These are phyloP conservation scores for Holothuria scabra DNA, from an alignment of 53 echinoderm and acorn worm genomes.

Conservation along the genomic window DNA sequence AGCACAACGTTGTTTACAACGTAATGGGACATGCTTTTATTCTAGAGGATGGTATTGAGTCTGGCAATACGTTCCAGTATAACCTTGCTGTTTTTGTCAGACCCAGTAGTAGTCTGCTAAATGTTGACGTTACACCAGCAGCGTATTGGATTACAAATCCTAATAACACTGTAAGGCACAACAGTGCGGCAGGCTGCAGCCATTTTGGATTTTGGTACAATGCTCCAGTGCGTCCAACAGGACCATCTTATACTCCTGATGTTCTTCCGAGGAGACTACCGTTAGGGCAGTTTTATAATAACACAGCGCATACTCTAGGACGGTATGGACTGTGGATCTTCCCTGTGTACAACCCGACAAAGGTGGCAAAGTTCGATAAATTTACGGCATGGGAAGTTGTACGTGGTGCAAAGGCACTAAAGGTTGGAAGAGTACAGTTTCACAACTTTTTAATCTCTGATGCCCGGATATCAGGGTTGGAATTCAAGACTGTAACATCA, in stretches of 20 bases:
- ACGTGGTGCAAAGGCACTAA: constrained; percentile 86
- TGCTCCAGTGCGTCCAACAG: constrained; percentile 75
- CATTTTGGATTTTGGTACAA: constrained; percentile 99
- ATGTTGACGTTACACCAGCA: constrained; percentile 92
- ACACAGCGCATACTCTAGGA: constrained; percentile 83
- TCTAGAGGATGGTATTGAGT: constrained; percentile 95
- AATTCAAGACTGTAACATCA: constrained; percentile 61
- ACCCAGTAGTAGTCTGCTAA: constrained; percentile 85
- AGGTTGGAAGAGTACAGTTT: constrained; percentile 78
- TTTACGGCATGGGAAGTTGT: constrained; percentile 86
- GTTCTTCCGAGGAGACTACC: constrained; percentile 83
- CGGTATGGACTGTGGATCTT: constrained; percentile 97
- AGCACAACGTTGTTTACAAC: constrained; percentile 91
- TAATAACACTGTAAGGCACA: constrained; percentile 91
- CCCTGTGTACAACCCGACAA: constrained; percentile 77
- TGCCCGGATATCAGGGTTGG: constrained; percentile 74
- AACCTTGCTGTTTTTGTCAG: constrained; percentile 93
- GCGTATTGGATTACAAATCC: constrained; percentile 97
- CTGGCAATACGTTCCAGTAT: constrained; percentile 89
- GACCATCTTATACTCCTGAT: constrained; percentile 74
- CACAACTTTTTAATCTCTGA: constrained; percentile 84
- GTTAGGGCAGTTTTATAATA: constrained; percentile 84
- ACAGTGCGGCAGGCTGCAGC: constrained; percentile 91
- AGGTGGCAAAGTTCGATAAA: constrained; percentile 72
- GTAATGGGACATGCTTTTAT: constrained; percentile 93